A percentile compares a stretch with the other conserved stretches of the same genome.
Evolutionary conservation across 2,888 invertebrate genomes (phyloP).

Genomic region (Monopis laevigella): DNA sequence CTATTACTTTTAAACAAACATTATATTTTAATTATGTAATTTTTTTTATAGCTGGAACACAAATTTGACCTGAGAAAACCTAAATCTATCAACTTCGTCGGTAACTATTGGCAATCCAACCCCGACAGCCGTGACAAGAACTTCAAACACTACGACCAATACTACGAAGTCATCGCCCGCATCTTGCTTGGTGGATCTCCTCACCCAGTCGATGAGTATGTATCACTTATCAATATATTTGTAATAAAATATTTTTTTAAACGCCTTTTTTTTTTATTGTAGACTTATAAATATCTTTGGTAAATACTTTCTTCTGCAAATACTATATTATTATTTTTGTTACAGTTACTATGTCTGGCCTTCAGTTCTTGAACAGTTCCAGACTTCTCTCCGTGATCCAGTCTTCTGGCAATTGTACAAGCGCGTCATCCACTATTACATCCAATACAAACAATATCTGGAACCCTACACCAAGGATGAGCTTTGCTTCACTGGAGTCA

Average conservation of each 20-base stretch:
- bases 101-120: conserved; percentile 47
- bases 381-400: conserved; percentile 70
- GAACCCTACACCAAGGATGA: conserved; percentile 60
- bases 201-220: conserved; percentile 17
- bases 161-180: conserved; percentile 46
- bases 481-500: conserved; percentile 56
- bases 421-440: conserved; percentile 51
- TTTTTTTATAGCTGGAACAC: conserved; percentile 14
- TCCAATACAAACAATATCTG: conserved; percentile 57
- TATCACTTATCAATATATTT: conserved; percentile 20
- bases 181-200: conserved; percentile 23
- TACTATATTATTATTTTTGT: not conserved
- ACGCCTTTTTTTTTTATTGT: no score
- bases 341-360: conserved; percentile 25
- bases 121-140: conserved; percentile 24
- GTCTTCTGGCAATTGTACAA: conserved; percentile 69
- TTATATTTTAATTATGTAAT: conserved; percentile 6
- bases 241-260: not conserved
- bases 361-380: conserved; percentile 56
- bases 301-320: not conserved
- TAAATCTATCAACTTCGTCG: conserved; percentile 41
- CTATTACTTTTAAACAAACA: not conserved
- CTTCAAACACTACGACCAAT: conserved; percentile 28
- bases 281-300: not conserved
- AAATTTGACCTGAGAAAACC: conserved; percentile 17